phyloP scores from a whole-genome alignment of 2,797 vertebrate genomes.

The Darevskia nairensis region DNA sequence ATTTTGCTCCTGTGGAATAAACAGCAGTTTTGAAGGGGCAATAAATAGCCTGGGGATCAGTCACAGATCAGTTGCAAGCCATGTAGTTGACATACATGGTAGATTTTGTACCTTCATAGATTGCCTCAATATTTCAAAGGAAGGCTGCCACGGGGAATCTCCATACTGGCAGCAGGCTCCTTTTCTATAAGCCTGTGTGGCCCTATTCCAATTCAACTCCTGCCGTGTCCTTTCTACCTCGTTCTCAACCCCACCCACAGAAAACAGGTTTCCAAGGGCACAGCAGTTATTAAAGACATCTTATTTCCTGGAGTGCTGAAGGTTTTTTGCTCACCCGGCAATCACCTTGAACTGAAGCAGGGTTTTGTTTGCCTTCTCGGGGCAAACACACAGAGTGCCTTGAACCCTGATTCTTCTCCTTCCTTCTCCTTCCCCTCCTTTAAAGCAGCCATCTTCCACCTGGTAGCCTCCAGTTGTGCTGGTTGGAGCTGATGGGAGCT shows the following conservation, averaged over 20 bases:
- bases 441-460: too few species aligned
- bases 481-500: too few species aligned
- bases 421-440: too few species aligned
- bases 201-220: neutral
- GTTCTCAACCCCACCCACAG: neutral
- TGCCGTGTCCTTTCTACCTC: neutral
- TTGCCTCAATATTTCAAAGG: neutral
- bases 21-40: neutral
- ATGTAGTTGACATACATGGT: neutral
- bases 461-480: too few species aligned
- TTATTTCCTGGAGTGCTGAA: slow-evolving; percentile 10
- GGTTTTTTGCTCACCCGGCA: neutral
- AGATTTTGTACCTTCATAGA: neutral
- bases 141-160: neutral
- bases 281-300: neutral
- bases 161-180: neutral
- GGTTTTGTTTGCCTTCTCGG: neutral
- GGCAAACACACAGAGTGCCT: neutral
- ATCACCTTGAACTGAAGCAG: neutral
- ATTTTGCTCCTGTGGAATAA: neutral
- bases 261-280: neutral
- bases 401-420: neutral
- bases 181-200: neutral
- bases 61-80: neutral
- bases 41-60: neutral